These are phyloP conservation scores for Lepidochrysops patricia DNA, from an alignment of 2,888 invertebrate species.

Conservation along the genomic window DNA sequence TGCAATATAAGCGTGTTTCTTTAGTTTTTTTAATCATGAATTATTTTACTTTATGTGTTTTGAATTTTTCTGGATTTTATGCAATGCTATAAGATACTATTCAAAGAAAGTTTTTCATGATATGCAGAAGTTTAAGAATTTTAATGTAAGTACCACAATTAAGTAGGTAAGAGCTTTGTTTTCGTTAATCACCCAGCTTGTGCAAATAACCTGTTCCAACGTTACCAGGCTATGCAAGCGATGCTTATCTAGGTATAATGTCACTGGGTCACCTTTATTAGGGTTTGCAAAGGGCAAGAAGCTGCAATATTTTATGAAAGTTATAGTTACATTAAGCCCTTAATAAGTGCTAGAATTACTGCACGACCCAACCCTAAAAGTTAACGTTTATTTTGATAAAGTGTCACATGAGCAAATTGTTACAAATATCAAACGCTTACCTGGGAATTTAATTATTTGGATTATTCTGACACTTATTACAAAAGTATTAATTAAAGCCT, in stretches of 20 bases:
- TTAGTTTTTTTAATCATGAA: no score
- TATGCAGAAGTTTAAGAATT: no score
- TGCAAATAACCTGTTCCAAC: not conserved
- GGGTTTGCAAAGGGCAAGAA: conserved; percentile 12
- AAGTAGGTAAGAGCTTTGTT: no score
- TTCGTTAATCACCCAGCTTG: not conserved
- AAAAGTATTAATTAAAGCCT: not conserved
- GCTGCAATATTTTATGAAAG: conserved; percentile 10
- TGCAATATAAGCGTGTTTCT: no score
- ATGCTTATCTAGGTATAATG: conserved; percentile 5
- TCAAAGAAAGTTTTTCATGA: no score
- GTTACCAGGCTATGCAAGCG: not conserved
- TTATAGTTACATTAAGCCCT: conserved; percentile 8
- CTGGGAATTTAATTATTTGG: not conserved
- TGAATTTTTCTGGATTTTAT: no score
- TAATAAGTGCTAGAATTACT: not conserved
- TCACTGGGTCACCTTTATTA: conserved; percentile 15
- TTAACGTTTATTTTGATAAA: conserved; percentile 2
- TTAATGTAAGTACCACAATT: no score
- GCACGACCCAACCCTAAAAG: conserved; percentile 4
- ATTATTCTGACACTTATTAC: not conserved
- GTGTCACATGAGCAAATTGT: not conserved
- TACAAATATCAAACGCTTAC: not conserved
- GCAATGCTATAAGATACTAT: no score
- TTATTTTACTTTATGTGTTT: no score